Conservation (phyloP, 2,797 vertebrate species). For the Cyclopterus lumpus region DNA sequence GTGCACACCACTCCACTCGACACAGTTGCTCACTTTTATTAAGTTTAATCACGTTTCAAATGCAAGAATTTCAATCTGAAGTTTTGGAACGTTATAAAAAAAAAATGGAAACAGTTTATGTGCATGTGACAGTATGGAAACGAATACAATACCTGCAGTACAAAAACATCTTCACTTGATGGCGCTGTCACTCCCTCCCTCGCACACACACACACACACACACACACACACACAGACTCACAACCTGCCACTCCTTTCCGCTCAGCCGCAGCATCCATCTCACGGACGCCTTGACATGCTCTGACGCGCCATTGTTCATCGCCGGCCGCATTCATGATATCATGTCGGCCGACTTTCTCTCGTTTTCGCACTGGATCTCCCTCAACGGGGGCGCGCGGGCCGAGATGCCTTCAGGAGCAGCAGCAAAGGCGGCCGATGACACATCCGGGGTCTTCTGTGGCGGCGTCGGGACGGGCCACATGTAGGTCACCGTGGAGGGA, state of each 20-base stretch:
- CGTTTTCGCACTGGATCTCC: background rate
- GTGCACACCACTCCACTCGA: background rate
- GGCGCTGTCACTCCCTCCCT: conserved; percentile 53
- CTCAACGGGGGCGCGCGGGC: background rate
- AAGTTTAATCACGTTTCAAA: background rate
- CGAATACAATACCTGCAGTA: background rate
- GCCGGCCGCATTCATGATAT: background rate
- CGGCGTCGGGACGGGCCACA: conserved; percentile 45
- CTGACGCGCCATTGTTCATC: conserved; percentile 37
- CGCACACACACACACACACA: no score
- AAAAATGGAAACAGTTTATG: background rate
- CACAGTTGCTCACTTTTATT: background rate
- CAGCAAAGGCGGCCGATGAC: background rate
- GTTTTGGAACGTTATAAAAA: background rate
- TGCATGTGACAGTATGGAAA: background rate
- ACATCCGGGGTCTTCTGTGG: conserved; percentile 10
- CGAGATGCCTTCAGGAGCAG: background rate
- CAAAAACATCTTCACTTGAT: conserved; percentile 2
- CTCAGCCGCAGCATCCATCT: conserved; percentile 67
- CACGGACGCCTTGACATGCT: conserved; percentile 47
- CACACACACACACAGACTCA: background rate
- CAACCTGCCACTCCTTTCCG: conserved; percentile 73
- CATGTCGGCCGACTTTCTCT: background rate
- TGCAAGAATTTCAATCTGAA: background rate
- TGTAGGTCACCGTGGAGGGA: conserved; percentile 69